Base-by-base conservation (phyloP, 2,888 invertebrate species). In the Trichopoda pennipes region DNA sequence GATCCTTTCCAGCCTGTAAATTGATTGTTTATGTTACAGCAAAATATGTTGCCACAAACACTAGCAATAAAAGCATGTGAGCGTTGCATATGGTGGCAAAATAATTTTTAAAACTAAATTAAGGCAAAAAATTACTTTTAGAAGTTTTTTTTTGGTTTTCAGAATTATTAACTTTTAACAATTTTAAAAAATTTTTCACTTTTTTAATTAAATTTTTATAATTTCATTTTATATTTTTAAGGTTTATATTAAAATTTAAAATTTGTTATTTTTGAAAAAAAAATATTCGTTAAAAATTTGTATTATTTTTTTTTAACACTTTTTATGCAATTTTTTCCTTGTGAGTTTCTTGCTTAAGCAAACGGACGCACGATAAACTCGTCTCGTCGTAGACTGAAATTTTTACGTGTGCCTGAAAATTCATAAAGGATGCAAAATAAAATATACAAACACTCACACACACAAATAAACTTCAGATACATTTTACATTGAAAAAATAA, bases 301-400 rank as follows among this genome's bases (percentile, higher is more conserved):
- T 32, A 32, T 8, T 35, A 38, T 32, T 60, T 68, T 32, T 53
- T 42, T 16, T 69, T 58, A 19, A 28, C 17, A 28, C 44, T 55
- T 78, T 73, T 49, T 23, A n/a, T 14, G 38, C 49, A 17, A 61
- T 10, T 58, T 66, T 72, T 66, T 60, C 60, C 19, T 66, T 80
- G 7, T 63, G 61, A 56, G 61, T 63, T 61, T 35, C 42, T 74
- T 72, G 72, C 82, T 72, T 76, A 64, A 81, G 80, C 79, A 86
- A 86, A 86, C 84, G 87, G 87, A 86, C 88, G 89, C 88, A 88
- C 88, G 86, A 85, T 85, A 85, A 81, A 84, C 85, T 85, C 85
- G 85, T 84, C 87, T 87, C 86, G 88, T 88, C 87, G 88, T 88
- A 87, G 88, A 89, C 89, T 89, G 87, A 88, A 87, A 87, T 87